These are phyloP conservation scores for Tarsius wallacei DNA, from an alignment of 2,797 vertebrate species.

Conservation along the genomic window DNA sequence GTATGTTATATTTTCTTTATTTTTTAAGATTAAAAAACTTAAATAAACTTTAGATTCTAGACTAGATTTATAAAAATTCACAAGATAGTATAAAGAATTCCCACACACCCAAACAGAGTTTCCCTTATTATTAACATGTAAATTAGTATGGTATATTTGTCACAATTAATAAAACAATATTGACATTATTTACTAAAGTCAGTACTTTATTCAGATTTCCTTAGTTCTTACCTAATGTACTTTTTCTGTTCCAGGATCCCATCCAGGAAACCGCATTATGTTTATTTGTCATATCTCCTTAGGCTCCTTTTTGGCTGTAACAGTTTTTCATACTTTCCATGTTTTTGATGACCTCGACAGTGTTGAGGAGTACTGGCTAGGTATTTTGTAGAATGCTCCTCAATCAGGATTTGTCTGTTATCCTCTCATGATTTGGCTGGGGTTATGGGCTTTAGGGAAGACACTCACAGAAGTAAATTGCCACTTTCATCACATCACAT, in stretches of 20 bases:
- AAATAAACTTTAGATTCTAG: background rate
- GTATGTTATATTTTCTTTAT: background rate
- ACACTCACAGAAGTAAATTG: background rate
- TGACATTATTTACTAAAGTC: background rate
- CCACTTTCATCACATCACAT: background rate
- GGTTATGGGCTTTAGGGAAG: background rate
- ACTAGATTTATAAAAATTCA: background rate
- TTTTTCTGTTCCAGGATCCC: conserved; percentile 14
- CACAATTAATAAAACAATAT: background rate
- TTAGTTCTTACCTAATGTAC: background rate
- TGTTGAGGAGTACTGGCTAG: background rate
- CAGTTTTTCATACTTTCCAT: background rate
- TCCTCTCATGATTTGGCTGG: background rate
- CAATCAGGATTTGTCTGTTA: background rate
- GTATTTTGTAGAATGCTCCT: conserved; percentile 2
- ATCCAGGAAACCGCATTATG: background rate
- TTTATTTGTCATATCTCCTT: background rate
- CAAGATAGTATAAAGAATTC: background rate
- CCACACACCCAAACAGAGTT: background rate
- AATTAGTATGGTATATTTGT: background rate
- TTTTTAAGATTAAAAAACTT: conserved; percentile 19
- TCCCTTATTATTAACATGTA: background rate
- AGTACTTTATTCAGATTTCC: background rate
- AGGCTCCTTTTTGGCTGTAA: background rate
- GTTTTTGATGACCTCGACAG: background rate